phyloP scores from a whole-genome alignment of 2,888 invertebrate species.

The Watsonalla cultraria region DNA sequence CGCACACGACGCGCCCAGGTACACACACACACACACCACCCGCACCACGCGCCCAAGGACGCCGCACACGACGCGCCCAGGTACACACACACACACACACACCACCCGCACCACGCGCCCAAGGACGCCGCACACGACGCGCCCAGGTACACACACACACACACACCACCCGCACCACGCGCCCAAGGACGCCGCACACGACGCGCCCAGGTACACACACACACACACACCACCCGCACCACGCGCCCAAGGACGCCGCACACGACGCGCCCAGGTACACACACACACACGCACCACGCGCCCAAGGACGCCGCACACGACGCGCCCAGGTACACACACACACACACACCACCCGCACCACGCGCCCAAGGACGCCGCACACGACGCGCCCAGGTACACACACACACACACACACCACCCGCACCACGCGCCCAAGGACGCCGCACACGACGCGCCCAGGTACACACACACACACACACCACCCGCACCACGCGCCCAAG shows the following conservation, averaged over 20 bases:
- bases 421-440: too few species aligned
- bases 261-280: slow-evolving; percentile 75
- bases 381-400: slow-evolving; percentile 75
- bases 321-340: slow-evolving; percentile 64
- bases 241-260: neutral
- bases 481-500: slow-evolving; percentile 80
- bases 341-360: neutral
- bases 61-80: too few species aligned
- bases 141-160: neutral
- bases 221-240: neutral
- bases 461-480: slow-evolving; percentile 35
- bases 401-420: slow-evolving; percentile 17
- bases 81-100: slow-evolving; percentile 19
- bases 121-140: too few species aligned
- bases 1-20: slow-evolving; percentile 78
- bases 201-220: slow-evolving; percentile 68
- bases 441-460: too few species aligned
- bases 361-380: neutral
- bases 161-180: neutral
- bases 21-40: slow-evolving; percentile 24
- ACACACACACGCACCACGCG: slow-evolving; percentile 3
- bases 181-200: slow-evolving; percentile 19
- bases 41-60: too few species aligned
- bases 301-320: slow-evolving; percentile 31
- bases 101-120: too few species aligned